These are phyloP conservation scores for Zaprionus bogoriensis DNA, from an alignment of 2,888 invertebrate species.

Conservation along the genomic window DNA sequence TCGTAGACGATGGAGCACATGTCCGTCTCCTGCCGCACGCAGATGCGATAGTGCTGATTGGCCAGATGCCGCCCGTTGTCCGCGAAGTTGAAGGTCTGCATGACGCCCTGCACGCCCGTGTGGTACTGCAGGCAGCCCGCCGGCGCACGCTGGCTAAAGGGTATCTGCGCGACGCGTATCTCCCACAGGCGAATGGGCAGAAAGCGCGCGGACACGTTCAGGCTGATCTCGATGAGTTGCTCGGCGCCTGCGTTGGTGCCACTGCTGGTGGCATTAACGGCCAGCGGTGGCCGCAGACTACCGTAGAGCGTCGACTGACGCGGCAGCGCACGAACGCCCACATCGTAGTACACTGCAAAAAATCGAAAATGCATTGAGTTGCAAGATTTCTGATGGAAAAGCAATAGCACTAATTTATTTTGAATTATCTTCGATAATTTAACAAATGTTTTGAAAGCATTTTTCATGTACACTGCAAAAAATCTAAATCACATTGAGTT, in stretches of 20 bases:
- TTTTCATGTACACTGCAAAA: too few relatives aligned
- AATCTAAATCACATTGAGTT: too few relatives aligned
- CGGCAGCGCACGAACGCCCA: conserved; percentile 66
- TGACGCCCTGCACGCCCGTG: conserved; percentile 85
- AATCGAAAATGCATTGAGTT: not conserved
- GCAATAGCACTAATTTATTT: too few relatives aligned
- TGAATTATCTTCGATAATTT: too few relatives aligned
- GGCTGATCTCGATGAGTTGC: conserved; percentile 78
- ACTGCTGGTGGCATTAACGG: conserved; percentile 31
- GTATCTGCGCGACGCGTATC: conserved; percentile 89
- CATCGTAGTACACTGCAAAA: conserved; percentile 81
- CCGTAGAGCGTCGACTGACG: conserved; percentile 73
- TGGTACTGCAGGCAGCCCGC: conserved; percentile 90
- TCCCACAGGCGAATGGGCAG: conserved; percentile 90
- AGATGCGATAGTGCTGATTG: conserved; percentile 90
- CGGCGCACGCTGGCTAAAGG: conserved; percentile 90
- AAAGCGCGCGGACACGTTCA: conserved; percentile 86
- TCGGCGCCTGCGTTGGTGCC: conserved; percentile 22
- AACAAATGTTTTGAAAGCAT: too few relatives aligned
- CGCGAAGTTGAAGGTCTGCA: conserved; percentile 91
- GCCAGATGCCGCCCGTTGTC: conserved; percentile 92
- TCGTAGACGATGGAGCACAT: conserved; percentile 90
- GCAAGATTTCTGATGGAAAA: too few relatives aligned
- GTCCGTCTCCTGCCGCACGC: conserved; percentile 87
- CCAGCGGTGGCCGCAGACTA: conserved; percentile 54